phyloP scores from a whole-genome alignment of 1,140 invertebrate species.

The Drosophila busckii region DNA sequence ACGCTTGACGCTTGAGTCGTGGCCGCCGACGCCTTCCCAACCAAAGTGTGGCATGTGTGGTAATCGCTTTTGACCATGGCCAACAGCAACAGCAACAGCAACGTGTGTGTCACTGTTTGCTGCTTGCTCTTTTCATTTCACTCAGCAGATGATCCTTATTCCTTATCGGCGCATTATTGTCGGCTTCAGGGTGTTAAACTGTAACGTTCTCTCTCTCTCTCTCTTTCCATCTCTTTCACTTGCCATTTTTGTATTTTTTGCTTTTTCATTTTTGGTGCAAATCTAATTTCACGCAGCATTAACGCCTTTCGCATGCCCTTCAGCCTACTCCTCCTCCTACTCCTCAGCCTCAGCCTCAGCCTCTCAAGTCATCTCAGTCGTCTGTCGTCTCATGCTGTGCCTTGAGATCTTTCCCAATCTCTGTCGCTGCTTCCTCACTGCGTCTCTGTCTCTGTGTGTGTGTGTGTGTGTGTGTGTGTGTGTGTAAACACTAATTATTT shows the following conservation, averaged over 20 bases:
- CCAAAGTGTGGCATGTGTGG: conserved; percentile 49
- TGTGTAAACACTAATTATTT: conserved; percentile 78
- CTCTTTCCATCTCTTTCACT: conserved; percentile 18
- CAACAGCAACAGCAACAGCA: conserved; percentile 18
- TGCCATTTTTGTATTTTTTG: neutral
- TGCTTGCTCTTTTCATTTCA: neutral
- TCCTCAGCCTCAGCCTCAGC: neutral
- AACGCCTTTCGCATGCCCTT: conserved; percentile 73
- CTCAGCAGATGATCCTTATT: conserved; percentile 2
- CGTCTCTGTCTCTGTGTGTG: neutral
- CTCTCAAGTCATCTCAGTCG: neutral
- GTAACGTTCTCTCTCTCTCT: conserved; percentile 49
- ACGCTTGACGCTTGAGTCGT: conserved; percentile 77
- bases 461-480: conserved; percentile 2
- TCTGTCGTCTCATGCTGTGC: conserved; percentile 45
- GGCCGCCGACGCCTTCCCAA: conserved; percentile 72
- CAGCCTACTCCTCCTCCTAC: conserved; percentile 17
- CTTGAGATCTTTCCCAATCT: conserved; percentile 25
- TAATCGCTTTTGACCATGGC: conserved; percentile 73
- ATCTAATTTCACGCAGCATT: conserved; percentile 79
- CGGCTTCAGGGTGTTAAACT: conserved; percentile 71
- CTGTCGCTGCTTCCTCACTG: neutral
- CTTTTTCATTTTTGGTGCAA: conserved; percentile 61
- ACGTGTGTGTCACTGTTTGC: conserved; percentile 62
- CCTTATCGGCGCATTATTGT: conserved; percentile 60